Evolutionary conservation across 1,140 invertebrate genomes (phyloP), one percentile per base, ranked within the genome.

Genomic region (Fragariocoptes setiger): DNA sequence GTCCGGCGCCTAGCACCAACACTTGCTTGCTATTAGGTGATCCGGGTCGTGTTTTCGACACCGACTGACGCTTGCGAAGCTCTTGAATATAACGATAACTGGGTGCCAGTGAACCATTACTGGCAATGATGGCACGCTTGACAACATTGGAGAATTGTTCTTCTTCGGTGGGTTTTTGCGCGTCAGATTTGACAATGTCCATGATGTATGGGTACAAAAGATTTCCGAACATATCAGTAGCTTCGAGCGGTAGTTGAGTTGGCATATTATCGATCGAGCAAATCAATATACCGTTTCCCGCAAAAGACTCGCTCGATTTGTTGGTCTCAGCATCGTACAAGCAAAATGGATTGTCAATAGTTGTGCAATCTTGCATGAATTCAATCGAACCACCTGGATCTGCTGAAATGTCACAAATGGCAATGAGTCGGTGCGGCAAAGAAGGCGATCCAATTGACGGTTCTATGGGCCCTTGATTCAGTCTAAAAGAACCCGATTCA

Each of bases 211-310:
- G 88, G 46, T 69, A 66, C 0, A 99, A 62, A 0, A 94, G 63
- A 52, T 86, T 76, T 2, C 90, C 90, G 56, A 97, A 99, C 55
- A 86, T 85, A 53, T 97, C 86, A 0, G 90, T 97, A 0, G 88
- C 72, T 57, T 99, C 90, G 31, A 77, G 65, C 0, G 92, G 92
- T 35, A 99, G 61, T 56, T 99, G 92, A 0, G 92, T 95, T 1
- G 92, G 92, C 90, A 99, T 97, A 56, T 99, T 97, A 59, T 97
- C 90, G 45, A 99, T 95, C 3, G 82, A 90, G 55, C 92, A 99
- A 2, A 99, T 85, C 38, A 99, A 59, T 2, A 97, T 85, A 17
- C 92, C 92, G 0, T 78, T 74, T 2, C 86, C 86, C 59, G 79
- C 80, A 56, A 90, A 92, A 58, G 76, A 74, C n/a, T 48, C 38